A percentile compares a stretch with the other conserved stretches of the same genome.
These are phyloP conservation scores for Oscheius myriophilus DNA, from an alignment of 2,888 invertebrate species.

Conservation along the genomic window DNA sequence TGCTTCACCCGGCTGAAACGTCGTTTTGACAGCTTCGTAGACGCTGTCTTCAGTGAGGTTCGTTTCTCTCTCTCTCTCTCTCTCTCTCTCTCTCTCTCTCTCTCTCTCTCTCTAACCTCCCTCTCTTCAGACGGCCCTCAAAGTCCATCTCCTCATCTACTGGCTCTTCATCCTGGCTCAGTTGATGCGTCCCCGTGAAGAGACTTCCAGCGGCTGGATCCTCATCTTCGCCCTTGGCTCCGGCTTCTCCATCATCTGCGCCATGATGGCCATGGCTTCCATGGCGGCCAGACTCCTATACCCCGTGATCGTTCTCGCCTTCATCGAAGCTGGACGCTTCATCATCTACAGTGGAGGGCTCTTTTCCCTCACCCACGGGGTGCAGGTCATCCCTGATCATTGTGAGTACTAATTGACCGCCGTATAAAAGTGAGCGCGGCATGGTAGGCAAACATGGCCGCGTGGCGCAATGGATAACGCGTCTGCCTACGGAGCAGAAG, in stretches of 20 bases:
- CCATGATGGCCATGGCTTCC: slow-evolving; percentile 8
- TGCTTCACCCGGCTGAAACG: no score
- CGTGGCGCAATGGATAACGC: slow-evolving; percentile 65
- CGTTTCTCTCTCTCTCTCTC: no score
- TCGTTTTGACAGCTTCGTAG: no score
- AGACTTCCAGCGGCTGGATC: neutral
- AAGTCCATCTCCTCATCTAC: slow-evolving; percentile 4
- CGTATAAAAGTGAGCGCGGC: no score
- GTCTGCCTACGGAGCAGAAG: slow-evolving; percentile 72
- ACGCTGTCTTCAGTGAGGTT: no score
- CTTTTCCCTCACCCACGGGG: neutral
- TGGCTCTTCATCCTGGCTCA: slow-evolving; percentile 7
- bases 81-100: neutral
- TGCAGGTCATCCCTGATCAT: slow-evolving; percentile 1
- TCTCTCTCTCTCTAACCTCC: no score
- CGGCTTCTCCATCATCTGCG: slow-evolving; percentile 9
- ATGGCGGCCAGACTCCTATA: neutral
- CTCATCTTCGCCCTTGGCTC: slow-evolving; percentile 2
- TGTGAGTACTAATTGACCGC: neutral
- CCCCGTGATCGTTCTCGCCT: neutral
- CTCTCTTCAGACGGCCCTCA: slow-evolving; percentile 2
- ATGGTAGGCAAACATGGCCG: slow-evolving; percentile 19
- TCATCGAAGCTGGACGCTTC: neutral
- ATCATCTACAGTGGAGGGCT: neutral
- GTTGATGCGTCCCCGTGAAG: neutral